Evolutionary conservation across 2,888 invertebrate genomes (phyloP).

Genomic region (Sclerodermus sp.): DNA sequence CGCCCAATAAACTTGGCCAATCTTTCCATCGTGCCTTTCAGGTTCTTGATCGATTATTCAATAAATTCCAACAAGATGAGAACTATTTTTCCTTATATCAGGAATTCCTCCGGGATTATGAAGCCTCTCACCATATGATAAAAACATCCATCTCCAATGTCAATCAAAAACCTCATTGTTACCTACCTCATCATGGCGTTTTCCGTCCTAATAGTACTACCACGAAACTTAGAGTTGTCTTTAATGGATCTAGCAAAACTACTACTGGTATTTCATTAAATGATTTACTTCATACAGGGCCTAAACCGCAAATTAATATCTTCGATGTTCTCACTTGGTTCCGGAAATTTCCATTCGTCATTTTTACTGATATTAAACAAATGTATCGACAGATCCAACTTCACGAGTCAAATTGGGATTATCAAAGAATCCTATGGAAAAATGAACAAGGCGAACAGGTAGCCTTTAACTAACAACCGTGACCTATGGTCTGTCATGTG

Average conservation of each 20-base stretch:
- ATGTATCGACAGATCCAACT: too few relatives aligned
- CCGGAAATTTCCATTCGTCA: too few relatives aligned
- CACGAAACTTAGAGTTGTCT: conserved; percentile 20
- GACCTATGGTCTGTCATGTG: too few relatives aligned
- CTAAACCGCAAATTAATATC: too few relatives aligned
- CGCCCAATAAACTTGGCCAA: conserved; percentile 10
- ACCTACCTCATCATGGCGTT: conserved; percentile 20
- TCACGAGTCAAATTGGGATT: too few relatives aligned
- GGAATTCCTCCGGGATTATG: conserved; percentile 10
- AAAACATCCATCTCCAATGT: not conserved
- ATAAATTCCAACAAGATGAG: conserved; percentile 9
- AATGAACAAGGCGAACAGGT: too few relatives aligned
- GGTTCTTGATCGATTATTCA: conserved; percentile 7
- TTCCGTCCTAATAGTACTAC: conserved; percentile 12
- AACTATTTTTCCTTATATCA: conserved; percentile 9
- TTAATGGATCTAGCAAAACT: conserved; percentile 19
- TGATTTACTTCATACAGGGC: too few relatives aligned
- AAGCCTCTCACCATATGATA: conserved; percentile 13
- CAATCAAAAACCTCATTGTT: not conserved
- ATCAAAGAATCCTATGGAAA: too few relatives aligned
- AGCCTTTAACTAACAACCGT: too few relatives aligned
- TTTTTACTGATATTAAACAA: too few relatives aligned
- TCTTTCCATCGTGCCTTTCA: conserved; percentile 11
- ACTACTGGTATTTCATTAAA: conserved; percentile 16
- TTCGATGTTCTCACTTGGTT: too few relatives aligned